A percentile compares a stretch with the other conserved stretches of the same genome.
Evolutionary conservation across 1,140 invertebrate genomes (phyloP).

Genomic region (Manduca sexta): DNA sequence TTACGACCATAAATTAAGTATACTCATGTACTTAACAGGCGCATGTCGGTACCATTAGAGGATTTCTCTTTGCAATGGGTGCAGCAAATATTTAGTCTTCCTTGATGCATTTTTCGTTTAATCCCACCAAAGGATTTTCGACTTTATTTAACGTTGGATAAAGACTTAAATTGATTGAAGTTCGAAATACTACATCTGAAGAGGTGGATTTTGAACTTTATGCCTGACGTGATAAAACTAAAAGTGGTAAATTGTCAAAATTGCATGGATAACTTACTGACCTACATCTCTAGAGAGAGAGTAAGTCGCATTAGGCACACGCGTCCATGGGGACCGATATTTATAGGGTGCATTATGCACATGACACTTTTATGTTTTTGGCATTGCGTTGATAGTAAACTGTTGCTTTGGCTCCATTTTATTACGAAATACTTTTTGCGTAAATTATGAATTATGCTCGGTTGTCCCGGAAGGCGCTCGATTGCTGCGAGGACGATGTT

Average conservation of each 20-base stretch:
- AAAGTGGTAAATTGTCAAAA: conserved; percentile 24
- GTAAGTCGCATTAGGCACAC: conserved; percentile 48
- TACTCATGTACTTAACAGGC: conserved; percentile 40
- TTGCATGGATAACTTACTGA: conserved; percentile 49
- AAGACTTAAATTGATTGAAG: neutral
- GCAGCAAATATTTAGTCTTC: conserved; percentile 44
- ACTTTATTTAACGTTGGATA: neutral
- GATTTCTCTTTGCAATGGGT: conserved; percentile 39
- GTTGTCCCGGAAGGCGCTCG: neutral
- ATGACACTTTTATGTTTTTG: conserved; percentile 70
- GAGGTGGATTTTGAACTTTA: conserved; percentile 20
- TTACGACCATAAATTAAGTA: conserved; percentile 58
- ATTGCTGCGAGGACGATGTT: no score
- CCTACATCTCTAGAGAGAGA: conserved; percentile 68
- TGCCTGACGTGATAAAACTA: conserved; percentile 19
- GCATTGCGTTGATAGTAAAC: conserved; percentile 45
- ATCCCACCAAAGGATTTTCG: neutral
- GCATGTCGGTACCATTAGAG: conserved; percentile 56
- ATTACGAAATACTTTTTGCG: conserved; percentile 20
- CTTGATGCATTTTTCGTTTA: conserved; percentile 25
- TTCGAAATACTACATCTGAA: neutral
- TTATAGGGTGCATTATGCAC: conserved; percentile 70
- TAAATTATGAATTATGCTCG: conserved; percentile 12
- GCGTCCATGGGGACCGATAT: conserved; percentile 64
- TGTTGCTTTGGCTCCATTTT: conserved; percentile 45